These are phyloP conservation scores for Phthorimaea operculella DNA, from an alignment of 1,140 invertebrate genomes.

Conservation along the genomic window DNA sequence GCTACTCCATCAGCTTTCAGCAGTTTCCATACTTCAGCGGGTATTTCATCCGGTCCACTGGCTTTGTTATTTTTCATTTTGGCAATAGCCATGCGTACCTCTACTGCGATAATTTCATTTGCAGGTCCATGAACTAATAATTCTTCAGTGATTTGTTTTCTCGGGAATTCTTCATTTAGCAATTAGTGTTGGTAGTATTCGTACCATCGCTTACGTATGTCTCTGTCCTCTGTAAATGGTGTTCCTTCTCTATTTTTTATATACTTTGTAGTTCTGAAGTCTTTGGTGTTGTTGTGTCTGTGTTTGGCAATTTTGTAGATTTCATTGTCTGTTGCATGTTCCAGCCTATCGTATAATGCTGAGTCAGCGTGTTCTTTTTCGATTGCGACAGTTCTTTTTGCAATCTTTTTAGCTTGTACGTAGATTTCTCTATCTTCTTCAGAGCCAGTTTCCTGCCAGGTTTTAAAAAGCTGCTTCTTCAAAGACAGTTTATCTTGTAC, in stretches of 20 bases:
- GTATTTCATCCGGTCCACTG: conserved; percentile 30
- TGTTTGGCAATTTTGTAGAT: conserved; percentile 7
- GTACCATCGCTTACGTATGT: conserved; percentile 1
- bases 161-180: background rate
- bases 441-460: background rate
- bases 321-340: background rate
- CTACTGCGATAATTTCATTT: background rate
- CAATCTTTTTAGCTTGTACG: background rate
- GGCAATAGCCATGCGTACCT: conserved; percentile 11
- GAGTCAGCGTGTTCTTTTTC: background rate
- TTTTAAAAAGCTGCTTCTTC: background rate
- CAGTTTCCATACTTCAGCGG: conserved; percentile 22
- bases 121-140: background rate
- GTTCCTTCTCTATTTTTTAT: background rate
- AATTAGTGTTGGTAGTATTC: conserved; percentile 6
- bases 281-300: background rate
- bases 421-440: background rate
- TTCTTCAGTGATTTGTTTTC: background rate
- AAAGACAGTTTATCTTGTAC: background rate
- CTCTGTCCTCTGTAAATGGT: background rate
- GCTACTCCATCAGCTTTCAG: conserved; percentile 6
- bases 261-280: background rate
- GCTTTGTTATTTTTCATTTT: conserved; percentile 23
- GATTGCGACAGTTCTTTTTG: background rate
- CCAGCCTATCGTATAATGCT: background rate